phyloP scores from a whole-genome alignment of 1,140 invertebrate genomes.

The Ooceraea biroi region DNA sequence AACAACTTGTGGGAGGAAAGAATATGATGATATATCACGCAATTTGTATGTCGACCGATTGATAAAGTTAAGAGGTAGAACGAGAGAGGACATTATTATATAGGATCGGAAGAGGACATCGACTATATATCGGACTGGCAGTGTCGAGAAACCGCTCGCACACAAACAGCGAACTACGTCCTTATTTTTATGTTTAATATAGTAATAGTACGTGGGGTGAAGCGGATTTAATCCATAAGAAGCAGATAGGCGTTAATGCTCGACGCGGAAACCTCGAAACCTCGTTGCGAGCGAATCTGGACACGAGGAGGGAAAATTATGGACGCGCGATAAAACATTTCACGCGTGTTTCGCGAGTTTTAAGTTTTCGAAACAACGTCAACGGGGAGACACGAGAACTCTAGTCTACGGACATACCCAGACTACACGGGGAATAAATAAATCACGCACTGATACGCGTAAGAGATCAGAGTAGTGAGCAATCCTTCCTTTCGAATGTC shows the following conservation, averaged over 20 bases:
- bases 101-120: slow-evolving; percentile 45
- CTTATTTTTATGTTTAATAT: slow-evolving; percentile 57
- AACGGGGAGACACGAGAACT: slow-evolving; percentile 64
- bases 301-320: slow-evolving; percentile 17
- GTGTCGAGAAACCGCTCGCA: slow-evolving; percentile 61
- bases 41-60: slow-evolving; percentile 72
- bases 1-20: slow-evolving; percentile 40
- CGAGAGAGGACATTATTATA: slow-evolving; percentile 30
- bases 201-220: slow-evolving; percentile 14
- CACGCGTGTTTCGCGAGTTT: slow-evolving; percentile 58
- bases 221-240: slow-evolving; percentile 12
- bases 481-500: slow-evolving; percentile 74
- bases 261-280: slow-evolving; percentile 16
- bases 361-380: slow-evolving; percentile 64
- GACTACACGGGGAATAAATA: slow-evolving; percentile 50
- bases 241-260: neutral
- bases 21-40: slow-evolving; percentile 64
- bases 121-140: slow-evolving; percentile 59
- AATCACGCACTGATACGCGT: slow-evolving; percentile 49
- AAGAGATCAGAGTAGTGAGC: slow-evolving; percentile 59
- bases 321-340: slow-evolving; percentile 46
- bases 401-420: slow-evolving; percentile 73
- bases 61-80: slow-evolving; percentile 47
- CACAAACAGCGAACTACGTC: slow-evolving; percentile 53
- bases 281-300: slow-evolving; percentile 51